Evolutionary conservation across 2,888 invertebrate genomes (phyloP).

Genomic region (Xestia rhomboidea): DNA sequence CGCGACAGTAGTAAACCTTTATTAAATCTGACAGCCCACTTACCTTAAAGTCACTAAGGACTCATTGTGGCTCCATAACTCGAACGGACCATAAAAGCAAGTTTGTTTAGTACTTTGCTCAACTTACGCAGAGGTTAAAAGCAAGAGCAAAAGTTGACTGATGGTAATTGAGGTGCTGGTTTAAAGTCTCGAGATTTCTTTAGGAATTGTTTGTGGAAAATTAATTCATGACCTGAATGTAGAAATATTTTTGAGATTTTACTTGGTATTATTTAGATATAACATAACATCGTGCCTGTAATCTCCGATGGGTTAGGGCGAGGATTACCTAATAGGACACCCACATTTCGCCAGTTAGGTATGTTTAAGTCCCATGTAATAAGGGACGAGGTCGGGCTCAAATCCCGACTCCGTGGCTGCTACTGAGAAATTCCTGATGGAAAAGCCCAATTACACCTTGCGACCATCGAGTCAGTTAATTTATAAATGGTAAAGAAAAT

Average conservation of each 20-base stretch:
- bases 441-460: no score
- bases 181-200: constrained; percentile 25
- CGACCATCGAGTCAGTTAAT: not conserved
- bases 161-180: constrained; percentile 17
- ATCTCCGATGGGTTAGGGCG: no score
- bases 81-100: constrained; percentile 42
- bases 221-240: not conserved
- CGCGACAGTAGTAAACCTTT: constrained; percentile 30
- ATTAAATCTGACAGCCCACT: constrained; percentile 42
- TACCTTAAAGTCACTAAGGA: constrained; percentile 38
- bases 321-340: no score
- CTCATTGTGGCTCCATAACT: constrained; percentile 39
- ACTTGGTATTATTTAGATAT: not conserved
- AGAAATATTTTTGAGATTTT: not conserved
- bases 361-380: no score
- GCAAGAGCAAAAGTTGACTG: constrained; percentile 26
- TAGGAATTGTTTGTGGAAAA: constrained; percentile 9
- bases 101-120: constrained; percentile 46
- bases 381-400: no score
- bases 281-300: no score
- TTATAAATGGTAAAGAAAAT: not conserved
- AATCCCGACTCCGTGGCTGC: no score
- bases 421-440: no score
- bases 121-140: constrained; percentile 43
- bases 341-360: no score